These are phyloP conservation scores for Palythoa grandis DNA, from an alignment of 92 coral and sea anemone species.

Conservation along the genomic window DNA sequence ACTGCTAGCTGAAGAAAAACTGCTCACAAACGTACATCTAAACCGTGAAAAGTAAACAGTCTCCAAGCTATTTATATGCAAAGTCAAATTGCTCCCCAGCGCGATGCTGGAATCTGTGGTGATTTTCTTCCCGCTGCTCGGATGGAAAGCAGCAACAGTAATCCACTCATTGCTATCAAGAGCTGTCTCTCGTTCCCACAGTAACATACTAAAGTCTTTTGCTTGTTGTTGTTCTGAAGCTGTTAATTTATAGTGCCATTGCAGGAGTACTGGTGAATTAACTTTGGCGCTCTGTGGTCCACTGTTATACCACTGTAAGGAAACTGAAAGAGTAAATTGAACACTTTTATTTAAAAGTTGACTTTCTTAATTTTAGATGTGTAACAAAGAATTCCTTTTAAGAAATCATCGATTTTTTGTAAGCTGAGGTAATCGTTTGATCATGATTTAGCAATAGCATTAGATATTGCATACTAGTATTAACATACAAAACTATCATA, in stretches of 20 bases:
- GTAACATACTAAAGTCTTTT: constrained; percentile 19
- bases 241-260: constrained; percentile 34
- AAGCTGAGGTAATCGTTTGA: too few relatives aligned
- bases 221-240: constrained; percentile 38
- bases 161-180: constrained; percentile 34
- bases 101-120: constrained; percentile 22
- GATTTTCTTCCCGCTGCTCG: constrained; percentile 24
- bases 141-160: constrained; percentile 32
- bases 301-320: constrained; percentile 37
- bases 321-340: constrained; percentile 2
- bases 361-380: too few relatives aligned
- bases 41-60: constrained; percentile 38
- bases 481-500: too few relatives aligned
- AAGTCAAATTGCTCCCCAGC: constrained; percentile 26
- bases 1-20: constrained; percentile 12
- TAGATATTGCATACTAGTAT: too few relatives aligned
- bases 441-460: too few relatives aligned
- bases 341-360: neutral
- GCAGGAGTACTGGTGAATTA: neutral
- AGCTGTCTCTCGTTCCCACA: constrained; percentile 36
- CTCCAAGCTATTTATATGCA: constrained; percentile 19
- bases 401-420: too few relatives aligned
- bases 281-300: neutral
- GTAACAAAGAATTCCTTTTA: too few relatives aligned
- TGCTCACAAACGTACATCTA: constrained; percentile 37